Conservation (phyloP, 2,888 invertebrate genomes). For the Leptogaster cylindrica region DNA sequence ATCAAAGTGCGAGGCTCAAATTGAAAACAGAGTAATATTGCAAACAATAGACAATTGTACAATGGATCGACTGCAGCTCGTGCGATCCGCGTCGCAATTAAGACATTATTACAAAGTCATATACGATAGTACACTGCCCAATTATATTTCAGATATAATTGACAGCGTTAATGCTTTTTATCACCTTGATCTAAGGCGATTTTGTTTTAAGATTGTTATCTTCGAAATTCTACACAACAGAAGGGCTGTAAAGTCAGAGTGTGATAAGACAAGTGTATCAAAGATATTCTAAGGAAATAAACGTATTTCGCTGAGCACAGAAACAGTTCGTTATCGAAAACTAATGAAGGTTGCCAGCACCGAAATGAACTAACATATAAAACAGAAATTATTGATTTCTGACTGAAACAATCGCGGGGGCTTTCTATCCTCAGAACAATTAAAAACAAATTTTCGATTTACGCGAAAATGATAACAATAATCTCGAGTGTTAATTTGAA, state of each 20-base stretch:
- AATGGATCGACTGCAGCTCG: not conserved
- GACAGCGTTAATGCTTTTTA: not conserved
- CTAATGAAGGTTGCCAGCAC: no score
- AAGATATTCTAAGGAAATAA: no score
- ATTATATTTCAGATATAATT: not conserved
- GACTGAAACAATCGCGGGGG: no score
- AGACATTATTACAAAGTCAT: not conserved
- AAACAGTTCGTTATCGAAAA: no score
- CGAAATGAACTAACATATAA: no score
- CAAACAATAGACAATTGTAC: slow-evolving; percentile 8
- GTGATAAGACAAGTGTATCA: not conserved
- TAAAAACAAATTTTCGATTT: no score
- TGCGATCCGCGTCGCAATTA: not conserved
- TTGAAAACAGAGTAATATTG: slow-evolving; percentile 25
- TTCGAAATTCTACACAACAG: slow-evolving; percentile 1
- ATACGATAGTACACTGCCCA: not conserved
- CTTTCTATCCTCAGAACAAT: no score
- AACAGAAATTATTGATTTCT: no score
- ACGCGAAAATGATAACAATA: no score
- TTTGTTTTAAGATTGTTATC: slow-evolving; percentile 24
- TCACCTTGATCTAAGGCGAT: slow-evolving; percentile 16
- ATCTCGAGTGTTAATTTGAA: no score
- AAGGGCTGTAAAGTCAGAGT: slow-evolving; percentile 5
- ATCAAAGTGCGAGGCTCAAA: slow-evolving; percentile 37
- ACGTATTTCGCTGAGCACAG: no score